Percentiles rank a stretch among this genome's conserved stretches.
phyloP scores from a whole-genome alignment of 2,113 vertebrate genomes.

The Macroglossus sobrinus region DNA sequence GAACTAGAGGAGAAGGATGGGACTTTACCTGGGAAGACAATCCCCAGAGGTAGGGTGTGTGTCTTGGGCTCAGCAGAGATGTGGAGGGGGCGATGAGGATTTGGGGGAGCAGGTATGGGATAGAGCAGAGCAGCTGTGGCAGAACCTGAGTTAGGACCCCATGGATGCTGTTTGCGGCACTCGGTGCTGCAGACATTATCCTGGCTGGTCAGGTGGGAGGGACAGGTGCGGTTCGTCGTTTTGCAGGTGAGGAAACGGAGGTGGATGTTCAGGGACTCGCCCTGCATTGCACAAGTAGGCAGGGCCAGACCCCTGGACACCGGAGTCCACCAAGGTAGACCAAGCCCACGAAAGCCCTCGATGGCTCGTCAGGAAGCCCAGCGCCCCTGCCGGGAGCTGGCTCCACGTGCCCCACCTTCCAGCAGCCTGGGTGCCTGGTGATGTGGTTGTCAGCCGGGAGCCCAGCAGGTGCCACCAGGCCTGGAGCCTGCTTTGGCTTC shows the following conservation, averaged over 20 bases:
- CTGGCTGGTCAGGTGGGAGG: rapidly evolving
- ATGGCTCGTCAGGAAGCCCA: not conserved
- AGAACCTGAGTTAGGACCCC: not conserved
- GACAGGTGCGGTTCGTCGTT: rapidly evolving
- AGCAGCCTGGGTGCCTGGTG: not conserved
- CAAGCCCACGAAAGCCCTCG: not conserved
- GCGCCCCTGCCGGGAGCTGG: not conserved
- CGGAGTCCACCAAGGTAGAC: not conserved
- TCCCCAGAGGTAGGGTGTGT: not conserved
- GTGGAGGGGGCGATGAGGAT: not conserved
- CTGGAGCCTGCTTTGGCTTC: slow-evolving; percentile 41
- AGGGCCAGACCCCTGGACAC: not conserved
- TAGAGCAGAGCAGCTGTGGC: not conserved
- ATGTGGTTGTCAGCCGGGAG: not conserved
- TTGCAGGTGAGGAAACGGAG: not conserved
- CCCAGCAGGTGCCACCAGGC: not conserved
- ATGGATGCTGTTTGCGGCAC: rapidly evolving
- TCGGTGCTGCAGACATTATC: not conserved
- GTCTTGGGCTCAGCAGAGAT: not conserved
- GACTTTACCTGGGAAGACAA: not conserved
- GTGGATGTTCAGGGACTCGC: too few species aligned
- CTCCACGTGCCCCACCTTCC: rapidly evolving
- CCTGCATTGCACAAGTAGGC: not conserved
- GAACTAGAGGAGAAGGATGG: not conserved
- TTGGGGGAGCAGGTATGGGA: not conserved